phyloP scores from a whole-genome alignment of 2,113 vertebrate species.

The Xiphias gladius region DNA sequence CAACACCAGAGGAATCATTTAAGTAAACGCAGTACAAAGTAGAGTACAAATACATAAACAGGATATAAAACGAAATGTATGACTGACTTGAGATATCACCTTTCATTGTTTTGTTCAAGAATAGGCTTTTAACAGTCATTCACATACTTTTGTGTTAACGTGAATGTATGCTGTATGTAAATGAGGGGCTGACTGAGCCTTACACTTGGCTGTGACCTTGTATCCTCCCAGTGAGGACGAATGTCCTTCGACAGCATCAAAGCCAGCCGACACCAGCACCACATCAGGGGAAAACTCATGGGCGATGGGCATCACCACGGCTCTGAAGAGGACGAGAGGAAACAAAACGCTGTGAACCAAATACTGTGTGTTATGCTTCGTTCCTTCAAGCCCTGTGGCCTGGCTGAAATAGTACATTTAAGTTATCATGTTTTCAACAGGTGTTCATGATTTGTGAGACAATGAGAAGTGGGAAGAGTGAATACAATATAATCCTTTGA shows the following conservation, averaged over 20 bases:
- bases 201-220: slow-evolving; percentile 96
- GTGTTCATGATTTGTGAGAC: slow-evolving; percentile 57
- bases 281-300: slow-evolving; percentile 93
- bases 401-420: slow-evolving; percentile 26
- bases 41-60: not conserved
- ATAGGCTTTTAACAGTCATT: not conserved
- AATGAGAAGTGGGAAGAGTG: slow-evolving; percentile 14
- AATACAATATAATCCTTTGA: slow-evolving; percentile 20
- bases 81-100: not conserved
- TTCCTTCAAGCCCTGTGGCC: slow-evolving; percentile 28
- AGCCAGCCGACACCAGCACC: slow-evolving; percentile 94
- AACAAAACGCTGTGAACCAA: slow-evolving; percentile 22
- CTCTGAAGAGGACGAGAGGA: slow-evolving; percentile 79
- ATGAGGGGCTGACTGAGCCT: slow-evolving; percentile 62
- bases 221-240: slow-evolving; percentile 89
- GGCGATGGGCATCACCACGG: slow-evolving; percentile 95
- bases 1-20: not conserved
- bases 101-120: too few species aligned
- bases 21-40: not conserved
- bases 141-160: not conserved
- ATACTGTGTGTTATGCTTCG: not conserved
- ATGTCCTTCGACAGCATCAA: slow-evolving; percentile 93
- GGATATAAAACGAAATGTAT: not conserved
- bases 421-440: slow-evolving; percentile 53
- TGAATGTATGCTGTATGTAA: not conserved